These are phyloP conservation scores for Agrilus cyanescens DNA, from an alignment of 2,888 invertebrate species.

Conservation along the genomic window DNA sequence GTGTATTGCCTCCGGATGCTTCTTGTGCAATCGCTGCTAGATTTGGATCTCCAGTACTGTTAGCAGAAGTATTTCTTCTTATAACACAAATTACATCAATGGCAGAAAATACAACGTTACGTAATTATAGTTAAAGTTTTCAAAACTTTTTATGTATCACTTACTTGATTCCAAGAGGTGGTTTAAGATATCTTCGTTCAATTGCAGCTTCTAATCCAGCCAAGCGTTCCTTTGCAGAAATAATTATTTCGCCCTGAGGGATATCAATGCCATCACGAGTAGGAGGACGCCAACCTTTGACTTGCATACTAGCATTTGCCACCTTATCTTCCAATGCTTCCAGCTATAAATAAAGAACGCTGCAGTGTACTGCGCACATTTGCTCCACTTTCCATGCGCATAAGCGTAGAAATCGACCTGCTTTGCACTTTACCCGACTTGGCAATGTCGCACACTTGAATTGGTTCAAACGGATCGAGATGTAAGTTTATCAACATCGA, in stretches of 20 bases:
- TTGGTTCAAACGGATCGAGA: too few relatives aligned
- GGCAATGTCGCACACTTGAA: too few relatives aligned
- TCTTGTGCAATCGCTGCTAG: constrained; percentile 44
- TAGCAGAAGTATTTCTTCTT: background rate
- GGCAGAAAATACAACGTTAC: too few relatives aligned
- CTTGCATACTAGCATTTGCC: constrained; percentile 78
- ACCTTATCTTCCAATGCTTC: constrained; percentile 83
- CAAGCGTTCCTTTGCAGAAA: constrained; percentile 59
- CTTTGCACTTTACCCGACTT: too few relatives aligned
- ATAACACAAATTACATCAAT: background rate
- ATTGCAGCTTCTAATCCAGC: constrained; percentile 79
- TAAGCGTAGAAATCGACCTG: too few relatives aligned
- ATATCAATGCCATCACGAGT: constrained; percentile 45
- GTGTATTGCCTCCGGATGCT: constrained; percentile 21
- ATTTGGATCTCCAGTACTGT: constrained; percentile 49
- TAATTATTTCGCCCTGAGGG: constrained; percentile 39
- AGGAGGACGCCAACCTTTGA: constrained; percentile 78
- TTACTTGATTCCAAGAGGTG: constrained; percentile 66
- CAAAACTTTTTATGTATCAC: constrained; percentile 12
- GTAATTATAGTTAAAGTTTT: background rate
- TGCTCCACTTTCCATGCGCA: too few relatives aligned
- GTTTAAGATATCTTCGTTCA: constrained; percentile 85
- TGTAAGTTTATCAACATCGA: too few relatives aligned
- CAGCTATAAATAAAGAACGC: constrained; percentile 41
- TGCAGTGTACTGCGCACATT: too few relatives aligned